Percentiles rank a stretch among this genome's conserved stretches.
phyloP scores from a whole-genome alignment of 2,888 invertebrate genomes.

The Chymomyza amoena region DNA sequence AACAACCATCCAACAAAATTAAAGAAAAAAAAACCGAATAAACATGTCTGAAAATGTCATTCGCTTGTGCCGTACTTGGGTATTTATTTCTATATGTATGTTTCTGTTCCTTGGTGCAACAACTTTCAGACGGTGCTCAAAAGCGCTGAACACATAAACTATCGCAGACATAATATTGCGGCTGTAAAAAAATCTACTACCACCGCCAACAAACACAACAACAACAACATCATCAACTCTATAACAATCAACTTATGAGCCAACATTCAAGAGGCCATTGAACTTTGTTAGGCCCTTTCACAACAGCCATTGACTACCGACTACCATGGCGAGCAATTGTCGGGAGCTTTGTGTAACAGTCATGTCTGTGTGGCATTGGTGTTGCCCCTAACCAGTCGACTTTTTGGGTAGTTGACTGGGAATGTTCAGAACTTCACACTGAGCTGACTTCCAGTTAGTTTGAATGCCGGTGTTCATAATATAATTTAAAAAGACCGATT shows the following conservation, averaged over 20 bases:
- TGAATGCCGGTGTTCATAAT: background rate
- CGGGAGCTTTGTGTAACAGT: background rate
- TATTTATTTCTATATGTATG: background rate
- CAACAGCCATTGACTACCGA: background rate
- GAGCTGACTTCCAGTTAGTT: background rate
- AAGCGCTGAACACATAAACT: background rate
- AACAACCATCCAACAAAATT: background rate
- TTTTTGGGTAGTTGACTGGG: background rate
- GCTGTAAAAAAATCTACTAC: background rate
- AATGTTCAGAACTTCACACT: background rate
- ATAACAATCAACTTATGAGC: background rate
- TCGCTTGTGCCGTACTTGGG: background rate
- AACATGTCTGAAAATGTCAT: background rate
- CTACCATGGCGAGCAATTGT: background rate
- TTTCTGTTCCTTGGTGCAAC: background rate
- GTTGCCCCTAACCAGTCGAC: background rate
- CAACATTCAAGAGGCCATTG: conserved; percentile 3
- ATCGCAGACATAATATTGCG: background rate
- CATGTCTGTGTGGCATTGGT: background rate
- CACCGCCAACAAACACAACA: background rate
- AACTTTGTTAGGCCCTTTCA: conserved; percentile 3
- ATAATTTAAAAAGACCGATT: background rate
- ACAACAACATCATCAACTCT: background rate
- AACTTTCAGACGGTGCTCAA: background rate
- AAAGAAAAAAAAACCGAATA: background rate